phyloP scores from a whole-genome alignment of 2,888 invertebrate genomes.

The Strigamia crassipes region DNA sequence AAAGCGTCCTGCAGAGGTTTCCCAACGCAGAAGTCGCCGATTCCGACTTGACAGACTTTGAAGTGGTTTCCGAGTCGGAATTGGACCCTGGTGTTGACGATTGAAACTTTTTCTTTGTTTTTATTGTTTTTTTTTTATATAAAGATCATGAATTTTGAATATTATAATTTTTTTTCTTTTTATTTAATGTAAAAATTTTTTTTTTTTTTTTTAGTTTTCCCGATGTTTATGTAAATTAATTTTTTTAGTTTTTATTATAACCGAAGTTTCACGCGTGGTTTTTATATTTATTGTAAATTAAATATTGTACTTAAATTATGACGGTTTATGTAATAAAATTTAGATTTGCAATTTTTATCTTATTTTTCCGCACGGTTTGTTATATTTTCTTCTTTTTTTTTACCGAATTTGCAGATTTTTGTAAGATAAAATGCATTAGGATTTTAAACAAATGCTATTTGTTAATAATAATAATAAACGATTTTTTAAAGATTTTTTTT shows the following conservation, averaged over 20 bases:
- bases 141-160: not conserved
- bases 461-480: not conserved
- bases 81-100: not conserved
- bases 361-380: not conserved
- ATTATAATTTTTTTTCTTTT: not conserved
- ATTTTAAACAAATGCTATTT: not conserved
- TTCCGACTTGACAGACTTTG: constrained; percentile 49
- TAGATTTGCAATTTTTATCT: not conserved
- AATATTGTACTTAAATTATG: constrained; percentile 17
- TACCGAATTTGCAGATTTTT: not conserved
- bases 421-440: not conserved
- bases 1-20: not conserved
- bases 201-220: not conserved
- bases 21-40: constrained; percentile 43
- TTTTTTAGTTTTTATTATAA: not conserved
- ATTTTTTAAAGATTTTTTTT: not conserved
- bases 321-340: constrained; percentile 5
- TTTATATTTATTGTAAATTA: constrained; percentile 15
- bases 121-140: not conserved
- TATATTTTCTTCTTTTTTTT: not conserved
- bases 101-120: not conserved
- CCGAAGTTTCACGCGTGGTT: not conserved
- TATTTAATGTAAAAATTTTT: not conserved
- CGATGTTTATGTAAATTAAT: not conserved
- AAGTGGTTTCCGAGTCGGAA: constrained; percentile 48